Base-by-base conservation (phyloP, 1,140 invertebrate genomes). In the Pollicipes pollicipes region DNA sequence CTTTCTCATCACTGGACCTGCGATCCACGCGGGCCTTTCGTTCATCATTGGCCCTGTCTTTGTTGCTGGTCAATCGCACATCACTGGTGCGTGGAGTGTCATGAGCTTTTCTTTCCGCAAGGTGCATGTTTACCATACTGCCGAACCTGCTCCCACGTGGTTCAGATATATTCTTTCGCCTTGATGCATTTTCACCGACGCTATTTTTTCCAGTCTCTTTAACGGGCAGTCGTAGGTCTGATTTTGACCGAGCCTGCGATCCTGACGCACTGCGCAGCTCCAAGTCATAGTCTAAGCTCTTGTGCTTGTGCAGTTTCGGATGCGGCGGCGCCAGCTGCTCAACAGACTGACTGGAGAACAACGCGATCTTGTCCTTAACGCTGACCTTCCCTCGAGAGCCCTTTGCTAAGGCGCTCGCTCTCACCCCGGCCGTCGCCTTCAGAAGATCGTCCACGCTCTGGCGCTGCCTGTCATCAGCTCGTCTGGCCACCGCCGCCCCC, bases 331-430 rank as follows among this genome's bases (percentile, higher is more conserved):
- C 77, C 4, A 77, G 37, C 4, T 75, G 77, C 13, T 78, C 78
- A 68, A 78, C 78, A 26, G 64, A 66, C 28, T 66, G 64, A 66
- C 78, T 80, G 10, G 89, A 90, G 78, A 93, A 93, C 88, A 92
- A 90, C 63, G 90, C 90, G 75, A 93, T 93, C 80, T 91, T 91
- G 77, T 91, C 90, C 75, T 87, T 86, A 27, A 92, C 89, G 74
- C 88, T 90, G 69, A 85, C 85, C 77, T 88, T 87, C 70, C 88
- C 90, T 76, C 86, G 87, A 21, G 45, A 21, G 24, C 45, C 24
- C 17, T 21, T 58, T 58, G 13, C 45, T 3, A 10, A 10, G 45
- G 24, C 13, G 10, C 2, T 21, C 2, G 45, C 13, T 2, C 45
- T 75, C 87, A 87, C 76, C 88, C 88, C 31, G 70, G 69, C 67